Percentiles rank a stretch among this genome's conserved stretches.
phyloP scores from a whole-genome alignment of 2,888 invertebrate species.

The Rugalucina vietnamica region DNA sequence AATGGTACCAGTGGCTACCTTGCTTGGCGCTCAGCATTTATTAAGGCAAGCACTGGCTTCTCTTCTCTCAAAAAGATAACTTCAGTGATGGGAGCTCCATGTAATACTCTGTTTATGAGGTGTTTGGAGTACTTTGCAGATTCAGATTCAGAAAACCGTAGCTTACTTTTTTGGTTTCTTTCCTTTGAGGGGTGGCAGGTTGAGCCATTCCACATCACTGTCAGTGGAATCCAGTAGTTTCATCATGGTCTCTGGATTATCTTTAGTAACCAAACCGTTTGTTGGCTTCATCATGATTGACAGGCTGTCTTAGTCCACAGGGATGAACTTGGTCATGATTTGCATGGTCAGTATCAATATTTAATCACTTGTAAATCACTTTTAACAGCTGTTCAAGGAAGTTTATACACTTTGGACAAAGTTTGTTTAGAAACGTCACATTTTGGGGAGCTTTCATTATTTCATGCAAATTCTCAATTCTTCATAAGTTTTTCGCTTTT shows the following conservation, averaged over 20 bases:
- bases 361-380: background rate
- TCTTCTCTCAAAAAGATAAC: no score
- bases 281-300: constrained; percentile 37
- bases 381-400: background rate
- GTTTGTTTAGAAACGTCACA: constrained; percentile 16
- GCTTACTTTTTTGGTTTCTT: constrained; percentile 73
- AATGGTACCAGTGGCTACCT: no score
- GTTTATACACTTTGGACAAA: background rate
- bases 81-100: no score
- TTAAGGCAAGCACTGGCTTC: no score
- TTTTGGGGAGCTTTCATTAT: no score
- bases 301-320: background rate
- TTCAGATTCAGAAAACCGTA: no score
- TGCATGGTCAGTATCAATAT: background rate
- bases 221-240: constrained; percentile 68
- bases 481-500: no score
- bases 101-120: no score
- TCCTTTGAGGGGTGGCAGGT: constrained; percentile 72
- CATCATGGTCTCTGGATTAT: constrained; percentile 57
- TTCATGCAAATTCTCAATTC: no score
- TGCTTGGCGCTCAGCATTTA: no score
- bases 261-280: constrained; percentile 26
- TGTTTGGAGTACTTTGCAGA: no score
- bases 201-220: constrained; percentile 71
- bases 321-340: background rate